Percentiles rank a stretch among this genome's conserved stretches.
Conservation (phyloP, 2,797 vertebrate genomes). For the Nannoperca australis region DNA sequence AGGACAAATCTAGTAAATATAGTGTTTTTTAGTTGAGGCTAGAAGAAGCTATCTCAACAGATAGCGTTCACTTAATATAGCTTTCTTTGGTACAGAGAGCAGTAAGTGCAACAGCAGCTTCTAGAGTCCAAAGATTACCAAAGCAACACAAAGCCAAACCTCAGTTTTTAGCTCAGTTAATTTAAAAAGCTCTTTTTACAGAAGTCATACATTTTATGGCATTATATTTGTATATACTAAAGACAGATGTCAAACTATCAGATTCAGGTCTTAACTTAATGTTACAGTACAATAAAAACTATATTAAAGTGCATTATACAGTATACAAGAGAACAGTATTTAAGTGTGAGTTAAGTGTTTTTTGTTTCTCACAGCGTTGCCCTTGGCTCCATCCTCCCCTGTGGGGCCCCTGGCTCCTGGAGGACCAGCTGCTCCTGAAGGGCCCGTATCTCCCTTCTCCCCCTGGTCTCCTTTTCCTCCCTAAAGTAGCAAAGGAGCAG, state of each 20-base stretch:
- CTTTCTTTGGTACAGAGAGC: not conserved
- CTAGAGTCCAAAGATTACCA: not conserved
- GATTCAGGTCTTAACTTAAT: not conserved
- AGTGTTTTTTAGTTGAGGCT: not conserved
- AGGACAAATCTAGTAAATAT: no score
- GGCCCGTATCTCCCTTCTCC: constrained; percentile 96
- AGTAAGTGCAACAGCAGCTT: not conserved
- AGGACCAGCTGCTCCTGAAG: constrained; percentile 92
- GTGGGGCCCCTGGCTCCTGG: constrained; percentile 92
- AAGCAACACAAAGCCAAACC: no score
- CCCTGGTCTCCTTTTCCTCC: constrained; percentile 95
- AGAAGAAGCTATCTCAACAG: not conserved
- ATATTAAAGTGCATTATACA: not conserved
- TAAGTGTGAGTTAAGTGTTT: not conserved
- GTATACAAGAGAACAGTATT: not conserved
- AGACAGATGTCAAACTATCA: not conserved
- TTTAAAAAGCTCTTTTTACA: no score
- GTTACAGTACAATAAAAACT: no score
- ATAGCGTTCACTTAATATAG: not conserved
- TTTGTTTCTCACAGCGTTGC: constrained; percentile 88
- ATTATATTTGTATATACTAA: not conserved
- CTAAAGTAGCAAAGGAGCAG: constrained; percentile 71
- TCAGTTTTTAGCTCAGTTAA: not conserved
- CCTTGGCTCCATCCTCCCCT: constrained; percentile 96
- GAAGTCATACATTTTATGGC: no score